Conservation (phyloP, 2,888 invertebrate genomes). For the Exephanes ischioxanthus region DNA sequence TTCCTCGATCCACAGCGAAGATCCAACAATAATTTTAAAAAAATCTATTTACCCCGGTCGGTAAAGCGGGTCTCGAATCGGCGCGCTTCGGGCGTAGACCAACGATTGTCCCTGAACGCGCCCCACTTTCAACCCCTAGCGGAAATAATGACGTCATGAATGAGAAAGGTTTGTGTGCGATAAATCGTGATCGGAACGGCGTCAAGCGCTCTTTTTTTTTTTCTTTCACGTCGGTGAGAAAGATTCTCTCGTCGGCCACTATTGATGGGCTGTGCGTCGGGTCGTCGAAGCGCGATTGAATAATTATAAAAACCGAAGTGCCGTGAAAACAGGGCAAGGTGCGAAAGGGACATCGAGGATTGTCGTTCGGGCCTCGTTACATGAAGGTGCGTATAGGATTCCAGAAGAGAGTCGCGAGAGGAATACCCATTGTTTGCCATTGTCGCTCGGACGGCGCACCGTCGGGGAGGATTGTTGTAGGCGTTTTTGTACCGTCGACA, state of each 20-base stretch:
- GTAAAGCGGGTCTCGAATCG: slow-evolving; percentile 9
- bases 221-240: background rate
- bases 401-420: slow-evolving; percentile 23
- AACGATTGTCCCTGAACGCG: slow-evolving; percentile 65
- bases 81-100: slow-evolving; percentile 70
- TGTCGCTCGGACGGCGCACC: slow-evolving; percentile 21
- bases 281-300: slow-evolving; percentile 37
- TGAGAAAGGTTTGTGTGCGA: slow-evolving; percentile 71
- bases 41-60: slow-evolving; percentile 1
- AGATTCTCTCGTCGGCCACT: slow-evolving; percentile 25
- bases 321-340: background rate
- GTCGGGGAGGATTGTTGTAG: slow-evolving; percentile 46
- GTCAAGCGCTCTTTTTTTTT: slow-evolving; percentile 42
- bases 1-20: background rate
- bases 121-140: slow-evolving; percentile 72
- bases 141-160: slow-evolving; percentile 81
- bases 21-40: background rate
- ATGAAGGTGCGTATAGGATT: slow-evolving; percentile 64
- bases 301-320: background rate
- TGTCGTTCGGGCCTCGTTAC: slow-evolving; percentile 48
- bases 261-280: slow-evolving; percentile 52
- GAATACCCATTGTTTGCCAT: slow-evolving; percentile 61
- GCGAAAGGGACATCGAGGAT: slow-evolving; percentile 26
- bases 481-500: slow-evolving; percentile 43
- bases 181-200: slow-evolving; percentile 61